Evolutionary conservation across 2,888 invertebrate genomes (phyloP).

Genomic region (Tethea ocularis): DNA sequence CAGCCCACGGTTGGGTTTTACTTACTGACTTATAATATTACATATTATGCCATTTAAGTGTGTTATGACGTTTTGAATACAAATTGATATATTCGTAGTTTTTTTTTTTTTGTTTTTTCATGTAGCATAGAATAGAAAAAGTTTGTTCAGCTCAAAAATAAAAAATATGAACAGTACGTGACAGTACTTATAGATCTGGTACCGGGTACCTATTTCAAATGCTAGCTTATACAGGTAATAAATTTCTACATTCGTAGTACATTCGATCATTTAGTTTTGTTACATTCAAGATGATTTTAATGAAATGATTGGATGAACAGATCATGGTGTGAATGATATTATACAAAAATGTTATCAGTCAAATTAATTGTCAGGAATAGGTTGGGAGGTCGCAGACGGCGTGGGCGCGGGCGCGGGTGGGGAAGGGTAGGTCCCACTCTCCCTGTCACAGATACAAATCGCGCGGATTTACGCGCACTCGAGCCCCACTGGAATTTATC

Average conservation of each 20-base stretch:
- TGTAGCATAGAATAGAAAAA: no score
- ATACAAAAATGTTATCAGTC: constrained; percentile 45
- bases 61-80: neutral
- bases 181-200: no score
- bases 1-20: constrained; percentile 25
- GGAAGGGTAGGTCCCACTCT: constrained; percentile 47
- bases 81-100: neutral
- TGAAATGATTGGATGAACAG: neutral
- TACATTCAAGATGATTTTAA: neutral
- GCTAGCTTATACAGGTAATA: no score
- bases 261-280: neutral
- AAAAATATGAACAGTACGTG: no score
- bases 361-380: constrained; percentile 73
- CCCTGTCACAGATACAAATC: constrained; percentile 84
- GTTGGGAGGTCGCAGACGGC: constrained; percentile 25
- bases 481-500: constrained; percentile 82
- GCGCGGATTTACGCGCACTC: constrained; percentile 83
- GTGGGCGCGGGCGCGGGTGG: constrained; percentile 27
- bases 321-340: neutral
- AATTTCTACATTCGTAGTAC: no score
- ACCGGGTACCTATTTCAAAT: no score
- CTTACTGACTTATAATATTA: constrained; percentile 21
- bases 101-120: no score
- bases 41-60: constrained; percentile 15
- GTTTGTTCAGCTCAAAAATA: no score